Conservation (phyloP, 2,797 vertebrate species). For the Leontocebus nigricollis region DNA sequence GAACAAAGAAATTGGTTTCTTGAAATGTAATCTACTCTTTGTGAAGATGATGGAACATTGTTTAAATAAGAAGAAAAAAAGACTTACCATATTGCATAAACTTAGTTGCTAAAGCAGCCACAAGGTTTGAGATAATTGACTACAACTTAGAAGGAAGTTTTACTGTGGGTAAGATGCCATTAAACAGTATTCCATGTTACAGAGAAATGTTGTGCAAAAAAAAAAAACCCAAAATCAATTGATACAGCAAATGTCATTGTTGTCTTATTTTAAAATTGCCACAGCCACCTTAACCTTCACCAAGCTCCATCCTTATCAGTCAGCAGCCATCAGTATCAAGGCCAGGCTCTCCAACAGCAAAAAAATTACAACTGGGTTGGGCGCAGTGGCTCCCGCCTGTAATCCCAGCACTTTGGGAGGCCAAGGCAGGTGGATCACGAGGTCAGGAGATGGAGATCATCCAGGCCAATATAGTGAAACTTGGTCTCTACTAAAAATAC, state of each 20-base stretch:
- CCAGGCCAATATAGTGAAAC: too few relatives aligned
- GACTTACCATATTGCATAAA: neutral
- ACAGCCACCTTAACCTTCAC: neutral
- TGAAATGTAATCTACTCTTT: neutral
- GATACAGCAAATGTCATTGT: neutral
- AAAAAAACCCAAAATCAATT: neutral
- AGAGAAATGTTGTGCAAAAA: neutral
- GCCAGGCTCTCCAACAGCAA: neutral
- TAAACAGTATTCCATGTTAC: neutral
- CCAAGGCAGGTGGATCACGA: too few relatives aligned
- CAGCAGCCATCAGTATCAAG: neutral
- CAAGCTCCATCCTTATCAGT: neutral
- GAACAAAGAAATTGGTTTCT: neutral
- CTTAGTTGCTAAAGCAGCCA: neutral
- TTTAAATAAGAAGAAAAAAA: neutral
- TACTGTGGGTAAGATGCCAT: neutral
- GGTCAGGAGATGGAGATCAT: too few relatives aligned
- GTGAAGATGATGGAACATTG: neutral
- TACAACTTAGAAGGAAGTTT: neutral
- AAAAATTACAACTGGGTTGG: neutral
- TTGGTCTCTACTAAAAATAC: too few relatives aligned
- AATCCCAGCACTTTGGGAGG: too few relatives aligned
- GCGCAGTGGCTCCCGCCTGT: too few relatives aligned
- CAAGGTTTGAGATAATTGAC: neutral
- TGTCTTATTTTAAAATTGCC: neutral